A percentile compares a stretch with the other conserved stretches of the same genome.
These are phyloP conservation scores for Percopsis omiscomaycus DNA, from an alignment of 2,797 vertebrate species.

Conservation along the genomic window DNA sequence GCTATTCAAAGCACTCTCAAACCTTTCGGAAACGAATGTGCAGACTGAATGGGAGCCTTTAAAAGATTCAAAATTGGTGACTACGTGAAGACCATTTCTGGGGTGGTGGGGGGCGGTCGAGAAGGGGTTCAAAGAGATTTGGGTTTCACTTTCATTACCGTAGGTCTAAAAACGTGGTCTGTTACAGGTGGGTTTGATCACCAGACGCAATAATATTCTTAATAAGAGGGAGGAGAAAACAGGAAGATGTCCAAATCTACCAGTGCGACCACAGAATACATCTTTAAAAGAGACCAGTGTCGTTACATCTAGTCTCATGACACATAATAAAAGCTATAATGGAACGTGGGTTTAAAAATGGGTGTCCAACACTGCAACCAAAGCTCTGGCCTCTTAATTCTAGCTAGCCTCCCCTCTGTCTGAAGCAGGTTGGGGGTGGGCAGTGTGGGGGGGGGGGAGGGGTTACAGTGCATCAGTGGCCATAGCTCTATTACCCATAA, in stretches of 20 bases:
- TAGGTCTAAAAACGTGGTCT: constrained; percentile 45
- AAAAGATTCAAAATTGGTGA: constrained; percentile 53
- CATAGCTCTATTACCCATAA: constrained; percentile 74
- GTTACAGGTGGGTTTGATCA: constrained; percentile 58
- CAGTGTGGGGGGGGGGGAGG: constrained; percentile 21
- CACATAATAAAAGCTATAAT: constrained; percentile 37
- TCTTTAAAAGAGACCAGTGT: constrained; percentile 57
- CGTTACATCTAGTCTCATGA: constrained; percentile 48
- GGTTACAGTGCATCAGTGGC: constrained; percentile 74
- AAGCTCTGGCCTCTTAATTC: constrained; percentile 46
- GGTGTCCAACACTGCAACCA: constrained; percentile 51
- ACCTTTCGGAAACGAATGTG: constrained; percentile 68
- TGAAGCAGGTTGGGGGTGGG: constrained; percentile 24
- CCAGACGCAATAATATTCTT: constrained; percentile 56
- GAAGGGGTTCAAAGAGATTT: constrained; percentile 42
- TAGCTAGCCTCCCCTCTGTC: constrained; percentile 52
- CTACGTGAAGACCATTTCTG: constrained; percentile 44
- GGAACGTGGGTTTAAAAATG: constrained; percentile 54
- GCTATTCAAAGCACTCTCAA: constrained; percentile 67
- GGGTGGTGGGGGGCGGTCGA: constrained; percentile 46
- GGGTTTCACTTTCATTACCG: constrained; percentile 8
- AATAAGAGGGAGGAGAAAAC: constrained; percentile 22
- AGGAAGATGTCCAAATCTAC: constrained; percentile 39
- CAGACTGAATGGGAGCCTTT: constrained; percentile 70
- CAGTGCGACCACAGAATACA: constrained; percentile 64